phyloP scores from a whole-genome alignment of 2,888 invertebrate species.

The Coelopa pilipes region DNA sequence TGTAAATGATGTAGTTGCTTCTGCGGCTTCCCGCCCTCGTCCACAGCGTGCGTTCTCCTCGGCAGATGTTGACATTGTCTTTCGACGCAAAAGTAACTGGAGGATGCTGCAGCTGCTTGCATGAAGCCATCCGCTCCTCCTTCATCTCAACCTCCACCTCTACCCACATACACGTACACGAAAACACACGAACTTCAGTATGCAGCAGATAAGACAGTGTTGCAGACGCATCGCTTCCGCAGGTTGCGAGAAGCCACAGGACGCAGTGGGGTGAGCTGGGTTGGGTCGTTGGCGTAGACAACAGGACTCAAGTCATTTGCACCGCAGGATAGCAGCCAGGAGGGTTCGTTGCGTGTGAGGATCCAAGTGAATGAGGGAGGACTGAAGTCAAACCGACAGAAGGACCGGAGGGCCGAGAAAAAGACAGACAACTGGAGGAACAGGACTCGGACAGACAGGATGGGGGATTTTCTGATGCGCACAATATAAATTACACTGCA shows the following conservation, averaged over 20 bases:
- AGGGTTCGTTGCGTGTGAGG: too few relatives aligned
- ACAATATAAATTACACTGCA: constrained; percentile 12
- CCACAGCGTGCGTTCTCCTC: not conserved
- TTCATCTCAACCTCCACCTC: too few relatives aligned
- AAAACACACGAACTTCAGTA: not conserved
- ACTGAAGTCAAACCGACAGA: too few relatives aligned
- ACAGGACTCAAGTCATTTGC: constrained; percentile 4
- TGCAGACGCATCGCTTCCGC: constrained; percentile 9
- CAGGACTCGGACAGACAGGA: not conserved
- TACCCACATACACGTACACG: constrained; percentile 7
- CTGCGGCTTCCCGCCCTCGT: not conserved
- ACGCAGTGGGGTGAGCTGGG: too few relatives aligned
- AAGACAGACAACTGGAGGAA: not conserved
- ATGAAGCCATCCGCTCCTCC: not conserved
- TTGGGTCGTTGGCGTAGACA: not conserved
- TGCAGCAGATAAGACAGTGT: constrained; percentile 19
- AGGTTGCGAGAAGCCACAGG: too few relatives aligned
- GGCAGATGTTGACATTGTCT: constrained; percentile 26
- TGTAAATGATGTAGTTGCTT: constrained; percentile 8
- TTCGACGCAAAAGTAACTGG: constrained; percentile 29
- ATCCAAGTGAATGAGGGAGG: too few relatives aligned
- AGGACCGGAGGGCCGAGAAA: too few relatives aligned
- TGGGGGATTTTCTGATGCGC: not conserved
- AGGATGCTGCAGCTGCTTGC: constrained; percentile 19
- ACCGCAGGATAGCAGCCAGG: not conserved